phyloP scores from a whole-genome alignment of 1,140 invertebrate species.

The Heliconius nattereri region DNA sequence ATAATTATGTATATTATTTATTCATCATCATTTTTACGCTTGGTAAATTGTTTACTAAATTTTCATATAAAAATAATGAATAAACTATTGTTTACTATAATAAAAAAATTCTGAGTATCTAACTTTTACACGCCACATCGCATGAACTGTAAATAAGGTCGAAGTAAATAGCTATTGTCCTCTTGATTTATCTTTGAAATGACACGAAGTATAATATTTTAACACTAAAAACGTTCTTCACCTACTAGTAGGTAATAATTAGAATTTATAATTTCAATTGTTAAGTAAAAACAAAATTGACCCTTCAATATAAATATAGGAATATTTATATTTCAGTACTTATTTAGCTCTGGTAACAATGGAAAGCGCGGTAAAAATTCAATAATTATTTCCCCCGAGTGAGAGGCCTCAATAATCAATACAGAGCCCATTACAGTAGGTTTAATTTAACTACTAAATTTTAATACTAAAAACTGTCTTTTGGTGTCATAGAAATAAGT shows the following conservation, averaged over 20 bases:
- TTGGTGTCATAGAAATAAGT: neutral
- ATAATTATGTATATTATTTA: neutral
- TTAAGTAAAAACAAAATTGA: neutral
- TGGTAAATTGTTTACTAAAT: neutral
- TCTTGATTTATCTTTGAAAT: neutral
- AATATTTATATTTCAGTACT: no score
- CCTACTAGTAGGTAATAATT: neutral
- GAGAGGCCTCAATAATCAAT: neutral
- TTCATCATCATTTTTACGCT: neutral
- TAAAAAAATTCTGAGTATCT: neutral
- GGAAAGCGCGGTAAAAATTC: no score
- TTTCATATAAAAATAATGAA: neutral
- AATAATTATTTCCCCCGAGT: no score
- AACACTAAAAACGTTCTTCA: neutral
- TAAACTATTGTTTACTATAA: neutral
- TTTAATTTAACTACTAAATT: neutral
- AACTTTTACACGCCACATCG: slow-evolving; percentile 9
- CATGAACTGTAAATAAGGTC: slow-evolving; percentile 8
- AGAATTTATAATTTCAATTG: neutral
- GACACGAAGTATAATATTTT: neutral
- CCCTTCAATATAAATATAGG: no score
- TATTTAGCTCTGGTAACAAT: no score
- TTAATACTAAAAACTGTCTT: neutral
- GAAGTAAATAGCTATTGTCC: slow-evolving; percentile 10
- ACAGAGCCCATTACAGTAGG: neutral